These are phyloP conservation scores for Naso thynnoides DNA, from an alignment of 2,797 vertebrate species.

Conservation along the genomic window DNA sequence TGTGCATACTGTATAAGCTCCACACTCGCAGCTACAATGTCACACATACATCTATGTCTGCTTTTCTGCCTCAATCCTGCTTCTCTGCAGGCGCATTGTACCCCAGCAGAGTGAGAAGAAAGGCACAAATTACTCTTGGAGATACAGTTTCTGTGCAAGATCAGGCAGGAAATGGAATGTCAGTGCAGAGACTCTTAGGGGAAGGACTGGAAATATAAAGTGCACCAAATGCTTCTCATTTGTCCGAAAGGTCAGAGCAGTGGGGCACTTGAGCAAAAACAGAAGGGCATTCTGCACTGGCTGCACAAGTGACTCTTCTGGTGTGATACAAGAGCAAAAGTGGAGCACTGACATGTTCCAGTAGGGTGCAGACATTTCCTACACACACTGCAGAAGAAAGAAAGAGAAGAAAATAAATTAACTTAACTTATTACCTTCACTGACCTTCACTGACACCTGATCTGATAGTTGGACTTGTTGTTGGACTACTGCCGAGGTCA, in stretches of 20 bases:
- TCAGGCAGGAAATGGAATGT: background rate
- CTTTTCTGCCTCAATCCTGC: background rate
- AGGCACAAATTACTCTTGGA: background rate
- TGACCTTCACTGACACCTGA: slow-evolving; percentile 7
- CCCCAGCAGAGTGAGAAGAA: background rate
- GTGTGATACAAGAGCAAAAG: background rate
- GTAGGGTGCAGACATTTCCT: background rate
- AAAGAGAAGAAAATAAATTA: background rate
- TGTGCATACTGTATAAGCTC: background rate
- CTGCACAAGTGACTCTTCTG: background rate
- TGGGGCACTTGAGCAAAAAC: background rate
- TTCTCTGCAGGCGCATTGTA: background rate
- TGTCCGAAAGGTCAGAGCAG: background rate
- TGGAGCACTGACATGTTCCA: background rate
- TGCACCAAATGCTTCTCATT: background rate
- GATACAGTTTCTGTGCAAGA: background rate
- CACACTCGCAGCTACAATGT: background rate
- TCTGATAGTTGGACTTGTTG: background rate
- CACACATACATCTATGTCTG: background rate
- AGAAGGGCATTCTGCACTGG: background rate
- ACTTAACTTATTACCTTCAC: background rate
- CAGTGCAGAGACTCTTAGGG: slow-evolving; percentile 5
- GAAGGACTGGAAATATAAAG: background rate
- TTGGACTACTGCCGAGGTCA: too few relatives aligned
- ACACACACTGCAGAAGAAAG: background rate